These are phyloP conservation scores for Pangasius krempfi DNA, from an alignment of 2,797 vertebrate species.

Conservation along the genomic window DNA sequence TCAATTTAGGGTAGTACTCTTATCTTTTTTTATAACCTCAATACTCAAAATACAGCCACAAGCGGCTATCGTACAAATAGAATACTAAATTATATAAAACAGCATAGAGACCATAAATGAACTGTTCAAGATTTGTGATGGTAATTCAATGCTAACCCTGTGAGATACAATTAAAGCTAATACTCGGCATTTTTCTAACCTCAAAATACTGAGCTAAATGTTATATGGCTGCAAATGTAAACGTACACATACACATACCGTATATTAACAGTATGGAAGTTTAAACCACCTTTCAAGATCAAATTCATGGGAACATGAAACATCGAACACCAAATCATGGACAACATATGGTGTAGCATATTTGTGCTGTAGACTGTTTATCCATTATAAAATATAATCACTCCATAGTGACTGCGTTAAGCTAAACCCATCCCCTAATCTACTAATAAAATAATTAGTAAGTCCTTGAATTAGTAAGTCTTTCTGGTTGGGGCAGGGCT, in stretches of 20 bases:
- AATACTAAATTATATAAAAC: not conserved
- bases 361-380: not conserved
- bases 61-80: not conserved
- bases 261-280: not conserved
- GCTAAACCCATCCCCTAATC: not conserved
- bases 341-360: constrained; percentile 3
- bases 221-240: not conserved
- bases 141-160: not conserved
- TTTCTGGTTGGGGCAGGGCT: not conserved
- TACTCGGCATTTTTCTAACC: not conserved
- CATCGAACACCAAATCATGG: not conserved
- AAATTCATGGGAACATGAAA: not conserved
- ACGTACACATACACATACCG: not conserved
- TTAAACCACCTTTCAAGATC: not conserved
- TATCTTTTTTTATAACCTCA: not conserved
- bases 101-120: not conserved
- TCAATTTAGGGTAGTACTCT: not conserved
- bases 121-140: not conserved
- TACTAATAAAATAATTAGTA: not conserved
- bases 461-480: not conserved
- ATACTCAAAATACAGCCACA: not conserved
- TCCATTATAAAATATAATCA: not conserved
- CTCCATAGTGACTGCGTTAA: not conserved
- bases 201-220: not conserved
- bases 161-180: not conserved